Percentiles rank a stretch among this genome's conserved stretches.
These are phyloP conservation scores for Plebejus anna DNA, from an alignment of 2,888 invertebrate species.

Conservation along the genomic window DNA sequence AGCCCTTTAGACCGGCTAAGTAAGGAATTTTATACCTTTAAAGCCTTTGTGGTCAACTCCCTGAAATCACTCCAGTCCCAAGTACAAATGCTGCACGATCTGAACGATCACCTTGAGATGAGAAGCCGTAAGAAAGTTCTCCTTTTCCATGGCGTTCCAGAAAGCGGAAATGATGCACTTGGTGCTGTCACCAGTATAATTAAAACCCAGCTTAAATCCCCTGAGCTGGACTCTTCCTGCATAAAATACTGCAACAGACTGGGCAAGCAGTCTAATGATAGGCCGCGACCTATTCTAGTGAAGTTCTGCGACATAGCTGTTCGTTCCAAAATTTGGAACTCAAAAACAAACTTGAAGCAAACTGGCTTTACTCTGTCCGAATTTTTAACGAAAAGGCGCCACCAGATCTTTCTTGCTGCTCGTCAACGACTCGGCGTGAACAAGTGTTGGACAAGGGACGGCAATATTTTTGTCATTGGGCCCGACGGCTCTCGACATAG, in stretches of 20 bases:
- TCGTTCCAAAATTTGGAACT: constrained; percentile 29
- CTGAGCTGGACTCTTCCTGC: neutral
- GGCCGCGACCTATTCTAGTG: too few relatives aligned
- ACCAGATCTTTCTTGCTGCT: constrained; percentile 31
- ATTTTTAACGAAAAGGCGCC: constrained; percentile 31
- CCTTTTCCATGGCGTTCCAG: neutral
- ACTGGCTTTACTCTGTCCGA: constrained; percentile 33
- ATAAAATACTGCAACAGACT: neutral
- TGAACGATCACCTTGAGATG: neutral
- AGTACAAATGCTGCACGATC: neutral
- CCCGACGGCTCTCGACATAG: constrained; percentile 30
- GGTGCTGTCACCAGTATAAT: neutral
- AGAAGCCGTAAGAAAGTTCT: neutral
- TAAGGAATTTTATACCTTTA: neutral
- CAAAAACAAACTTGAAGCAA: constrained; percentile 30
- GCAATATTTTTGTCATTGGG: constrained; percentile 26
- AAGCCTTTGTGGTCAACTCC: neutral
- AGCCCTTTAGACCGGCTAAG: neutral
- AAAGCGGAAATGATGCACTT: neutral
- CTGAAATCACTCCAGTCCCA: neutral
- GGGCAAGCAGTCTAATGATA: neutral
- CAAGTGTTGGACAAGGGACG: constrained; percentile 34
- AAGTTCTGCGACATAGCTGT: neutral
- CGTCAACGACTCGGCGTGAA: constrained; percentile 30
- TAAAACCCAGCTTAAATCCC: neutral